Percentiles rank a stretch among this genome's conserved stretches.
Conservation (phyloP, 53 echinoderm and acorn worm genomes). For the Echinometra lucunter region DNA sequence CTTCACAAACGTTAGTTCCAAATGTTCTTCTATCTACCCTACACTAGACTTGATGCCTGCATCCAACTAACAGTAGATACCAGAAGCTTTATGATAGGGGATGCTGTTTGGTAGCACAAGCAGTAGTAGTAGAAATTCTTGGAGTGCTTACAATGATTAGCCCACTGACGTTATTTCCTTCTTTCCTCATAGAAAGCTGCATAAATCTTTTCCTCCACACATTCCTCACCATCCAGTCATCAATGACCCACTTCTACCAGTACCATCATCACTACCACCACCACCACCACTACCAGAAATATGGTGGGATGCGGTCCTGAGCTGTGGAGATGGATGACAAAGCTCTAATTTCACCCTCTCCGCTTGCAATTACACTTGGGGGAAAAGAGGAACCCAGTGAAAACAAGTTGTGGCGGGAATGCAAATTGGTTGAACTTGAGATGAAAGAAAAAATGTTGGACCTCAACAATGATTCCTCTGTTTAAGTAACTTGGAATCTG, state of each 20-base stretch:
- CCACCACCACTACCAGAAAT: slow-evolving; percentile 5
- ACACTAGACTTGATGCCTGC: not conserved
- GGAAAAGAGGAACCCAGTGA: not conserved
- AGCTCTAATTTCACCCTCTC: slow-evolving; percentile 33
- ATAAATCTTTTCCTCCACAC: slow-evolving; percentile 50
- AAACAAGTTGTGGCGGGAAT: slow-evolving; percentile 23
- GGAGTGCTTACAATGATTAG: slow-evolving; percentile 30
- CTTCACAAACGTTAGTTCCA: not conserved
- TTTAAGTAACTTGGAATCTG: not conserved
- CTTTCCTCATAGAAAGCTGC: slow-evolving; percentile 40
- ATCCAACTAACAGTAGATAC: not conserved
- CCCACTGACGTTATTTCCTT: slow-evolving; percentile 29
- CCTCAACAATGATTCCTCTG: slow-evolving; percentile 10
- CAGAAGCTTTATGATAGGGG: not conserved
- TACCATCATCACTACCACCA: not conserved
- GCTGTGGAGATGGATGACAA: not conserved
- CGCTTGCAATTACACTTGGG: slow-evolving; percentile 16
- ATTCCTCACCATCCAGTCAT: slow-evolving; percentile 42
- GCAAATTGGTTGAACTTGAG: slow-evolving; percentile 11
- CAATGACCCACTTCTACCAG: not conserved
- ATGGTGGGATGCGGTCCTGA: not conserved
- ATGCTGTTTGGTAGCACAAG: not conserved
- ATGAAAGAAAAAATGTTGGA: not conserved
- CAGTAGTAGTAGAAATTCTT: slow-evolving; percentile 32
- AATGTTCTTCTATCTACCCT: not conserved